Evolutionary conservation across 2,888 invertebrate species (phyloP).

Genomic region (Nomada fucata): DNA sequence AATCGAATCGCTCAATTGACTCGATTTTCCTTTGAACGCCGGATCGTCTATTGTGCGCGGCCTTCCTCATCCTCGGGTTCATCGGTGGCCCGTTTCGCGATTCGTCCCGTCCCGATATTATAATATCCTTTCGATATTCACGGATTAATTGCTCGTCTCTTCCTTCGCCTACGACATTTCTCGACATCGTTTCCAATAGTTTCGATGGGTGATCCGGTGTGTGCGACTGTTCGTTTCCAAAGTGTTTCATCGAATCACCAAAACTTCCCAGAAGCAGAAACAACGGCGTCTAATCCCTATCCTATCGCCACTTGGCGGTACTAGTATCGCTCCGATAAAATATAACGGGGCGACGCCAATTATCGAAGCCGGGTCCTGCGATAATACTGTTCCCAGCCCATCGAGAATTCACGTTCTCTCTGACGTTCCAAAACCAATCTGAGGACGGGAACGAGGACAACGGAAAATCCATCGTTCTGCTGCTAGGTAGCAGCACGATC

Average conservation of each 20-base stretch:
- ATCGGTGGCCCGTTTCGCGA: slow-evolving; percentile 40
- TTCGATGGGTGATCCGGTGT: too few relatives aligned
- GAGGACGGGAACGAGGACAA: not conserved
- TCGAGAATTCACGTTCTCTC: too few relatives aligned
- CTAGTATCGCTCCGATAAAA: too few relatives aligned
- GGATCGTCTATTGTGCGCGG: slow-evolving; percentile 49
- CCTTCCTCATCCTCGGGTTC: slow-evolving; percentile 42
- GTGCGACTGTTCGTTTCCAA: not conserved
- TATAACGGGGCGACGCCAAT: too few relatives aligned
- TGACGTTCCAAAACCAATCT: not conserved
- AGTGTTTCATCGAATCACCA: too few relatives aligned
- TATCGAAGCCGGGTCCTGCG: too few relatives aligned
- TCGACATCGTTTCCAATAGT: not conserved
- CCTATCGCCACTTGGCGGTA: too few relatives aligned
- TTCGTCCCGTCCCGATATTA: slow-evolving; percentile 20
- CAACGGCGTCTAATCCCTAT: too few relatives aligned
- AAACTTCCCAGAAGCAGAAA: too few relatives aligned
- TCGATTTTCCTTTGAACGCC: slow-evolving; percentile 70
- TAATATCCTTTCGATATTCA: not conserved
- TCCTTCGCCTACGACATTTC: not conserved
- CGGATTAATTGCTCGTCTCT: not conserved
- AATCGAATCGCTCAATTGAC: slow-evolving; percentile 74
- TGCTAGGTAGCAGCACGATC: slow-evolving; percentile 38
- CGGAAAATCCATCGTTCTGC: not conserved
- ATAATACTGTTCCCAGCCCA: too few relatives aligned